Conservation (phyloP, 2,113 vertebrate species). For the Rhinoderma darwinii region DNA sequence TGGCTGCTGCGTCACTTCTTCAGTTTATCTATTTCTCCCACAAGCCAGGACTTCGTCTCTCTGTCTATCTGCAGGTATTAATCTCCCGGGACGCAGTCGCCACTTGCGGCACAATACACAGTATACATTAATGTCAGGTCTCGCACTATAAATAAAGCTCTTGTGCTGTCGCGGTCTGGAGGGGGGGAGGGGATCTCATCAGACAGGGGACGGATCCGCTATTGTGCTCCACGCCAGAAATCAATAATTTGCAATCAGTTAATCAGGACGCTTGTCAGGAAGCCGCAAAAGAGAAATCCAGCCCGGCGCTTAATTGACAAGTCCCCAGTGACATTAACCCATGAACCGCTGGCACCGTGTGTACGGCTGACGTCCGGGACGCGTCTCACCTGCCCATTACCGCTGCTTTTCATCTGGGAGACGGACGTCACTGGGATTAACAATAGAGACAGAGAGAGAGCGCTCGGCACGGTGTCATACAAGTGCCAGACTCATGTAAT, state of each 20-base stretch:
- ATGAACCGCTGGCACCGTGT: not conserved
- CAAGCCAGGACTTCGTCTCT: too few species aligned
- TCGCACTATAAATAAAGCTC: not conserved
- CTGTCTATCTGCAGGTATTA: not conserved
- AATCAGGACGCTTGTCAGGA: constrained; percentile 32
- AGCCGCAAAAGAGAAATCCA: not conserved
- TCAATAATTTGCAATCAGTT: constrained; percentile 47
- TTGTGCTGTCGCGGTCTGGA: not conserved
- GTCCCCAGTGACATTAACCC: not conserved
- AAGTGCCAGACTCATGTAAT: constrained; percentile 2
- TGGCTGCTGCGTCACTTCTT: not conserved
- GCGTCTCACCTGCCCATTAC: not conserved
- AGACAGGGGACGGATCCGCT: not conserved
- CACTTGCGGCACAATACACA: not conserved
- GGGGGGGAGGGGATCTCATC: not conserved
- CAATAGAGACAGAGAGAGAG: not conserved
- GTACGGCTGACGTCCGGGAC: not conserved
- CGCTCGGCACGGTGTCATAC: not conserved
- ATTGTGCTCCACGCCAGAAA: constrained; percentile 22
- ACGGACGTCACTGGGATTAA: not conserved
- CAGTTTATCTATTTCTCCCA: too few species aligned
- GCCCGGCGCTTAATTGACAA: not conserved
- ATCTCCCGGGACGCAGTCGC: not conserved
- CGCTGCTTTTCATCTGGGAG: not conserved
- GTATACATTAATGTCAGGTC: not conserved